Conservation (phyloP, 92 coral and sea anemone species). For the Epizoanthus rinbou region DNA sequence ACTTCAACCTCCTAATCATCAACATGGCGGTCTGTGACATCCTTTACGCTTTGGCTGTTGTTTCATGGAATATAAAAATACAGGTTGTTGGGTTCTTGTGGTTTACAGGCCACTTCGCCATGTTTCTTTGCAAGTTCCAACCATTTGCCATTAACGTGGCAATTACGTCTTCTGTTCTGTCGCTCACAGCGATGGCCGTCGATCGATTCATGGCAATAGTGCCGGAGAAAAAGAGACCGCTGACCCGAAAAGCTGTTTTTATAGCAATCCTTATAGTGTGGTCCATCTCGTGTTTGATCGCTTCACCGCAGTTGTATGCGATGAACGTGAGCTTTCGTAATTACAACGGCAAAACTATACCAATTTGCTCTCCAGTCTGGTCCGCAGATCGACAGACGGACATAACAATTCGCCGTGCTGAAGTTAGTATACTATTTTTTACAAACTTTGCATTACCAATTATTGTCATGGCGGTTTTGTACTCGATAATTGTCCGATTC, state of each 20-base stretch:
- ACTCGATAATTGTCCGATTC: conserved; percentile 18
- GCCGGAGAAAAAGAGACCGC: conserved; percentile 3
- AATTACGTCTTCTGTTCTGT: conserved; percentile 30
- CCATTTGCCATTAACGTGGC: conserved; percentile 37
- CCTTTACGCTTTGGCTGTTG: conserved; percentile 26
- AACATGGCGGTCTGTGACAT: conserved; percentile 45
- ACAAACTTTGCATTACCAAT: neutral
- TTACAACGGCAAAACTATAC: neutral
- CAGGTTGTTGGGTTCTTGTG: neutral
- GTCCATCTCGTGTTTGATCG: conserved; percentile 28
- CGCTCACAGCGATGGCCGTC: conserved; percentile 34
- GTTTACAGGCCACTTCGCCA: neutral
- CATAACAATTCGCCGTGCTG: neutral
- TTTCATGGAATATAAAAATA: conserved; percentile 3
- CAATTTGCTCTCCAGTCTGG: neutral
- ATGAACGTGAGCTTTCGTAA: neutral
- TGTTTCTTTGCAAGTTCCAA: conserved; percentile 17
- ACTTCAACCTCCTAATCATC: conserved; percentile 40
- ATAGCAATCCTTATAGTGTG: conserved; percentile 12
- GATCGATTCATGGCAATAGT: conserved; percentile 50
- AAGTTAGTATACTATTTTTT: neutral
- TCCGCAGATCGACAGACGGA: neutral
- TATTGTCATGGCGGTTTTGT: neutral
- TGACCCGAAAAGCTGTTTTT: conserved; percentile 22
- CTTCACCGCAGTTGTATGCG: conserved; percentile 3